Evolutionary conservation across 2,888 invertebrate genomes (phyloP).

Genomic region (Blastobasis lacticolella): DNA sequence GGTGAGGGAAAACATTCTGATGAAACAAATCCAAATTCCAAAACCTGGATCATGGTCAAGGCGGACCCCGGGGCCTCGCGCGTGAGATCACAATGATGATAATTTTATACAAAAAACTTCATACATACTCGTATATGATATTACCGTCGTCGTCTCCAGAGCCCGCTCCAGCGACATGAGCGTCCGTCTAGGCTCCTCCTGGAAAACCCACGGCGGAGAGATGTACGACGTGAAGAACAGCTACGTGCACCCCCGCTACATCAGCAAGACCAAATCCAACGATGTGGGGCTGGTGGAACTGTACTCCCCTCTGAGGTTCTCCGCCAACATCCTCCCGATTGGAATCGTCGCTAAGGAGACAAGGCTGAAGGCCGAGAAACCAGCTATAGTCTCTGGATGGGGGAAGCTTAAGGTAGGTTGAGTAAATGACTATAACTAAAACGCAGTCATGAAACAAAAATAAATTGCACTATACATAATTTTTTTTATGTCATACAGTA

Average conservation of each 20-base stretch:
- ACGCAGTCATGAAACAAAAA: too few species aligned
- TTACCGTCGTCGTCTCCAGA: constrained; percentile 20
- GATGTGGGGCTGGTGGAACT: constrained; percentile 65
- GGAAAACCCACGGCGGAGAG: constrained; percentile 65
- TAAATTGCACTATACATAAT: too few species aligned
- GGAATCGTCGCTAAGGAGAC: constrained; percentile 37
- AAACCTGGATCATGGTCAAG: too few species aligned
- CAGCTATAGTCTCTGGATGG: constrained; percentile 65
- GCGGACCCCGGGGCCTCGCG: too few species aligned
- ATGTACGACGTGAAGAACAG: constrained; percentile 59
- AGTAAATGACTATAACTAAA: too few species aligned
- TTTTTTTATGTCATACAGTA: too few species aligned
- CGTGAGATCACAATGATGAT: too few species aligned
- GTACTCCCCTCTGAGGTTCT: constrained; percentile 47
- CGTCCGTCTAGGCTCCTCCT: constrained; percentile 67
- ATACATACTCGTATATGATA: too few species aligned
- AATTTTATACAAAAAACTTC: too few species aligned
- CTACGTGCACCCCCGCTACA: constrained; percentile 59
- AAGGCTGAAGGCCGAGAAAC: constrained; percentile 35
- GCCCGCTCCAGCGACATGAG: constrained; percentile 48
- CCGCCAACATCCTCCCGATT: constrained; percentile 51
- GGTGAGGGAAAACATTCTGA: too few species aligned
- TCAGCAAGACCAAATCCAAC: constrained; percentile 52
- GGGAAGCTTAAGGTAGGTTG: constrained; percentile 46
- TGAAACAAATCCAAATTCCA: too few species aligned